Conservation (phyloP, 2,888 invertebrate species). For the Leptothorax acervorum region DNA sequence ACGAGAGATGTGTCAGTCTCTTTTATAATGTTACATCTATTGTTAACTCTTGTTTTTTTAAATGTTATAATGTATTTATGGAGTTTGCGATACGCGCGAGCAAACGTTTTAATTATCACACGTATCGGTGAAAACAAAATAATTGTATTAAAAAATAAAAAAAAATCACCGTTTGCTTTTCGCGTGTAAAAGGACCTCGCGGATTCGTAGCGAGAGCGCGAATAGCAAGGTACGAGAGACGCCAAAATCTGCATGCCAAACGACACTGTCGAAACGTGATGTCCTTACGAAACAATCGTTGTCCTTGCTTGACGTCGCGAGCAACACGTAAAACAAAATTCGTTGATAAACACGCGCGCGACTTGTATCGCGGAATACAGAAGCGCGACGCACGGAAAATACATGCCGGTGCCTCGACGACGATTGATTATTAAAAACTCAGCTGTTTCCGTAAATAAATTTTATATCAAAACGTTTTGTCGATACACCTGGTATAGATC, state of each 20-base stretch:
- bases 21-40: neutral
- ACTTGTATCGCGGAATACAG: conserved; percentile 53
- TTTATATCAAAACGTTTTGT: neutral
- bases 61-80: neutral
- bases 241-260: conserved; percentile 70
- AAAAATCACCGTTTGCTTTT: neutral
- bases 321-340: conserved; percentile 59
- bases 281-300: conserved; percentile 66
- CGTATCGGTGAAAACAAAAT: neutral
- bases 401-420: neutral
- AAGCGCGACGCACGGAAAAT: conserved; percentile 30
- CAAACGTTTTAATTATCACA: neutral
- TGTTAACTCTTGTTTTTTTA: neutral
- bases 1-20: neutral
- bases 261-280: conserved; percentile 68
- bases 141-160: conserved; percentile 3
- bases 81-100: neutral
- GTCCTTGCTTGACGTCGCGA: conserved; percentile 64
- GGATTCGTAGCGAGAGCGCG: conserved; percentile 18
- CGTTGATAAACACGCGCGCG: conserved; percentile 57
- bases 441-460: neutral
- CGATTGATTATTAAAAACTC: conserved; percentile 17
- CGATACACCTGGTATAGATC: neutral
- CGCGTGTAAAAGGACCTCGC: conserved; percentile 11
- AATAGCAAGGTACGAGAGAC: conserved; percentile 54